Base-by-base conservation (phyloP, 1,140 invertebrate genomes). In the Trachymyrmex septentrionalis region DNA sequence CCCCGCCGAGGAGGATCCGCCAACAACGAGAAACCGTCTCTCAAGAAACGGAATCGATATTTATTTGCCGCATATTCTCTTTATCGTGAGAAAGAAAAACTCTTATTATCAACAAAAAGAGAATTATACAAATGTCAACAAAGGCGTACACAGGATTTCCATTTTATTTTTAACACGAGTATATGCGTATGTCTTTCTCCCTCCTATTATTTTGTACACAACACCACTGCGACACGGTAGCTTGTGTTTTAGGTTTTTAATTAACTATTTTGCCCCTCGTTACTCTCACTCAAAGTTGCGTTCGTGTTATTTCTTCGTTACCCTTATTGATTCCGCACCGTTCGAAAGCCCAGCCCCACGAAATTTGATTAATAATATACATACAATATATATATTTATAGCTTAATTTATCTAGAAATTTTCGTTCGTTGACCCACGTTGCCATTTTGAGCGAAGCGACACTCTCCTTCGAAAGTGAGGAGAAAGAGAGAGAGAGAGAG, bases 301-400 rank as follows among this genome's bases (percentile, higher is more conserved):
- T 77, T 53, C 38, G 59, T 38, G 61, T 76, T 86, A 85, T 55
- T 80, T 59, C 90, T 63, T 82, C 44, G 24, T 91, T 64, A 88
- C 67, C 73, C 81, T 81, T 78, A 85, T 64, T 88, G 59, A 86
- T 89, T 64, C 64, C 73, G 59, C 88, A 87, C 88, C 91, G 91
- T 93, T 91, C 92, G 91, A 92, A 94, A 94, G 93, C 93, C 94
- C 93, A 94, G 92, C 93, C 92, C 88, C 91, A 10, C 80, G 86
- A 91, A 91, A 82, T 92, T 87, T 86, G 64, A 85, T 85, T 90
- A 90, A 87, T 87, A 88, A 88, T 87, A 87, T 85, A 90, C 90
- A 87, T 85, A 87, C 55, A 87, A 87, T 85, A 90, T 89, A 34
- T 34, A 87, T 85, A 87, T 59, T 86, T 88, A 85, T 86, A 77